Base-by-base conservation (phyloP, 2,888 invertebrate genomes). In the Pterostichus madidus region DNA sequence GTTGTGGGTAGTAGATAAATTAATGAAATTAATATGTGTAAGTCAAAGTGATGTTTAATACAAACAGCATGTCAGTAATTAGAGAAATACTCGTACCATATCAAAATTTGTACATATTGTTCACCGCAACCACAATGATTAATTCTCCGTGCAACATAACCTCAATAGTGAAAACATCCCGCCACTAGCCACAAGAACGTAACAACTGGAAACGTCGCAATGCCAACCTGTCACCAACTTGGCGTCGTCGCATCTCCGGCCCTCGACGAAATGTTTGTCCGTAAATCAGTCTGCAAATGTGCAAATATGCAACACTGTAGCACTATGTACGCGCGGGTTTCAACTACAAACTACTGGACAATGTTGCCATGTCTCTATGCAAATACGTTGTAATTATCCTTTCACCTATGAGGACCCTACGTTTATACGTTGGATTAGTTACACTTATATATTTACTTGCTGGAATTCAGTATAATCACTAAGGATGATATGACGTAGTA, bases 121-220 rank as follows among this genome's bases (percentile, higher is more conserved):
- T 10, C n/a, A 35, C 6, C 39, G 17, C 44, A n/a, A 15, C 44
- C 68, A 39, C 64, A 39, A 44, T 71, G 44, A 71, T 71, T 71
- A 71, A 71, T 71, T 39, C 68, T 71, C 68, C 44, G 8, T 56
- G 13, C 32, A 64, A 68, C 68, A 71, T 71, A 71, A 71, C 68
- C 68, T 71, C 68, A 71, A 71, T 71, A 24, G 68, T 71, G 68
- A 71, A 71, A 71, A 71, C 68, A 71, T 64, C 64, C 64, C 56
- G 2, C 13, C 64, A 44, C 44, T 44, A 24, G 56, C 39, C 68
- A 71, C 68, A 71, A 71, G 68, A 71, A 44, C 68, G 13, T 71
- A 71, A 71, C 68, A 44, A n/a, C 32, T 17, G 44, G 68, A 32
- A 64, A 64, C 64, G 39, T 64, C 64, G 64, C 64, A 39, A 64